Evolutionary conservation across 2,888 invertebrate species (phyloP).

Genomic region (Acleris laterana): DNA sequence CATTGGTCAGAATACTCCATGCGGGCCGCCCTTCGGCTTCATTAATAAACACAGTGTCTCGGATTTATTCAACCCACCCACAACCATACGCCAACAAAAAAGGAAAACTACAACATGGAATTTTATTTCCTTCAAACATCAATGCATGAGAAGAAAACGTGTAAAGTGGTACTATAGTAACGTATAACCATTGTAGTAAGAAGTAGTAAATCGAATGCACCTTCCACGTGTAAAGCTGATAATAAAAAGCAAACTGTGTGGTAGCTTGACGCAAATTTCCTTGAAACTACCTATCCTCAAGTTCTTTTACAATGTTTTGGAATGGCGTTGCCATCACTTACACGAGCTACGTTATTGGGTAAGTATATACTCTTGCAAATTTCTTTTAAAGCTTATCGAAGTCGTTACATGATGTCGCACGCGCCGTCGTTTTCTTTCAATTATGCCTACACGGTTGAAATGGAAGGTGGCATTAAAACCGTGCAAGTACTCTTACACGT

Average conservation of each 20-base stretch:
- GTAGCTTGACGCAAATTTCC: conserved; percentile 3
- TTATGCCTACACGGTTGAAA: conserved; percentile 17
- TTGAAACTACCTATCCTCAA: background rate
- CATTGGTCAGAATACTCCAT: conserved; percentile 35
- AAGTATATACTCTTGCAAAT: conserved; percentile 3
- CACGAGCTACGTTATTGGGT: conserved; percentile 8
- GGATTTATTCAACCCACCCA: conserved; percentile 47
- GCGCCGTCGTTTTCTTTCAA: conserved; percentile 17
- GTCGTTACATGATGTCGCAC: conserved; percentile 18
- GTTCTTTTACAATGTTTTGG: background rate
- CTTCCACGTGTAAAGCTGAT: conserved; percentile 25
- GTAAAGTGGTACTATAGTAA: conserved; percentile 15
- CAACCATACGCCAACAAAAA: conserved; percentile 14
- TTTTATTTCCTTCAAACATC: background rate
- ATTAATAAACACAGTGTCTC: conserved; percentile 40
- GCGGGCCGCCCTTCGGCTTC: conserved; percentile 40
- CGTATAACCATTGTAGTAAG: conserved; percentile 29
- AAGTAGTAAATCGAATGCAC: conserved; percentile 22
- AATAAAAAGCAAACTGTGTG: conserved; percentile 11
- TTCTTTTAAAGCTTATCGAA: conserved; percentile 28
- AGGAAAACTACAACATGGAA: conserved; percentile 1
- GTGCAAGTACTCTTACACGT: conserved; percentile 61
- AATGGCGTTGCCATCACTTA: conserved; percentile 6
- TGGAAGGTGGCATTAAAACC: conserved; percentile 42
- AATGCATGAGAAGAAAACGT: background rate